Percentiles rank a stretch among this genome's conserved stretches.
These are phyloP conservation scores for Priocnemis perturbator DNA, from an alignment of 2,888 invertebrate species.

Conservation along the genomic window DNA sequence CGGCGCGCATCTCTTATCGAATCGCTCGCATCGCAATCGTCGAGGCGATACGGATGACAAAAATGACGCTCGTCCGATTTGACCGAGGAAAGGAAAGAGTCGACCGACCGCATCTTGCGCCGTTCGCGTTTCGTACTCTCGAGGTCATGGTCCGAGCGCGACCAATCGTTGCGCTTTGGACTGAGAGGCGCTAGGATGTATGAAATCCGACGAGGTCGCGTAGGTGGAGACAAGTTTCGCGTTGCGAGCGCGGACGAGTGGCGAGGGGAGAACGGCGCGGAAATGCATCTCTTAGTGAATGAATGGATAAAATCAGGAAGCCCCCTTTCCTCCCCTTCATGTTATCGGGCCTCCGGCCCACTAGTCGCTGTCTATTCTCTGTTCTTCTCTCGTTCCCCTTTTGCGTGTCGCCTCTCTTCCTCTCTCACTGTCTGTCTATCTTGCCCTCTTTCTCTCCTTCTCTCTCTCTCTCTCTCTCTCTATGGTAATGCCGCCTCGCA, in stretches of 20 bases:
- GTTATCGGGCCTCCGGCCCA: background rate
- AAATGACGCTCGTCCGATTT: too few relatives aligned
- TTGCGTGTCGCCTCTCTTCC: slow-evolving; percentile 7
- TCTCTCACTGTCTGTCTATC: slow-evolving; percentile 1
- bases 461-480: background rate
- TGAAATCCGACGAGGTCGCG: too few relatives aligned
- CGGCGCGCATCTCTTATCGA: too few relatives aligned
- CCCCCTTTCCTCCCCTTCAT: background rate
- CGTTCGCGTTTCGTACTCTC: background rate
- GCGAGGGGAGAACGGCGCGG: slow-evolving; percentile 19
- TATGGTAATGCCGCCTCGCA: slow-evolving; percentile 15
- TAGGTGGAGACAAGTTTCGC: too few relatives aligned
- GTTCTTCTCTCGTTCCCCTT: too few relatives aligned
- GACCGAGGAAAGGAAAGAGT: slow-evolving; percentile 11
- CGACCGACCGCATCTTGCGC: background rate
- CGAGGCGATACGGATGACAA: too few relatives aligned
- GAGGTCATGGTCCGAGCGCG: too few relatives aligned
- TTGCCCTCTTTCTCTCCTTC: slow-evolving; percentile 1
- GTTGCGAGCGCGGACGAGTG: background rate
- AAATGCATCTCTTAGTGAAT: slow-evolving; percentile 39
- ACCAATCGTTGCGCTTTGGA: too few relatives aligned
- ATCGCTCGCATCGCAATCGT: too few relatives aligned
- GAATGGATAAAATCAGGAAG: slow-evolving; percentile 22
- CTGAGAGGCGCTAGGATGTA: too few relatives aligned
- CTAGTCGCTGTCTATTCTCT: too few relatives aligned